These are phyloP conservation scores for Nephrotoma flavescens DNA, from an alignment of 2,888 invertebrate genomes.

Conservation along the genomic window DNA sequence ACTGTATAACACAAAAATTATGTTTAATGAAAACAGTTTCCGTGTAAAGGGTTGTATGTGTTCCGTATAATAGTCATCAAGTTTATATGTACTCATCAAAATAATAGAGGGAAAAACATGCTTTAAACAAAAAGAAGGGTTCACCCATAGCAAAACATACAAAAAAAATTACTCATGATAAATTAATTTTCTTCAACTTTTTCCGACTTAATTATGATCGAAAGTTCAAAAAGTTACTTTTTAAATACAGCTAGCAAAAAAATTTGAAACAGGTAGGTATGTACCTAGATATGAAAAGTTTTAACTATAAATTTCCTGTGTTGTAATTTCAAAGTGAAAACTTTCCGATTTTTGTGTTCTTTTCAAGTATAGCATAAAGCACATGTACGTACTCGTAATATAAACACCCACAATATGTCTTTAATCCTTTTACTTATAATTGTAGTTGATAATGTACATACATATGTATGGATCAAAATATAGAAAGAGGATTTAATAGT, in stretches of 20 bases:
- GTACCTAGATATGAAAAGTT: not conserved
- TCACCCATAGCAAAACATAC: not conserved
- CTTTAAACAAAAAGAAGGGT: not conserved
- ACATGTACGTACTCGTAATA: not conserved
- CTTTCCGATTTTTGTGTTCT: not conserved
- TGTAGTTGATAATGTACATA: too few relatives aligned
- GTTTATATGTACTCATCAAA: not conserved
- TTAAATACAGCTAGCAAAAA: not conserved
- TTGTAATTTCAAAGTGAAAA: not conserved
- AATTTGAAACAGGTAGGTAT: not conserved
- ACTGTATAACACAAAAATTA: not conserved
- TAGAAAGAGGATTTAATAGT: too few relatives aligned
- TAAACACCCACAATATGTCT: not conserved
- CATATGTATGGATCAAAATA: too few relatives aligned
- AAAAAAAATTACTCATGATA: not conserved
- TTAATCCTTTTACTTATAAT: not conserved
- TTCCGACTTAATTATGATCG: not conserved
- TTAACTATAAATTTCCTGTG: not conserved
- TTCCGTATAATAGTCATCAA: not conserved
- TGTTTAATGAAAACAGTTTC: not conserved
- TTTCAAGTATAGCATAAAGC: not conserved
- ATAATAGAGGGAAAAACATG: not conserved
- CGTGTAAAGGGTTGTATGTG: not conserved
- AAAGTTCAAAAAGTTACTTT: not conserved
- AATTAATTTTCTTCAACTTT: not conserved